Evolutionary conservation across 2,888 invertebrate species (phyloP).

Genomic region (Cantharis rustica): DNA sequence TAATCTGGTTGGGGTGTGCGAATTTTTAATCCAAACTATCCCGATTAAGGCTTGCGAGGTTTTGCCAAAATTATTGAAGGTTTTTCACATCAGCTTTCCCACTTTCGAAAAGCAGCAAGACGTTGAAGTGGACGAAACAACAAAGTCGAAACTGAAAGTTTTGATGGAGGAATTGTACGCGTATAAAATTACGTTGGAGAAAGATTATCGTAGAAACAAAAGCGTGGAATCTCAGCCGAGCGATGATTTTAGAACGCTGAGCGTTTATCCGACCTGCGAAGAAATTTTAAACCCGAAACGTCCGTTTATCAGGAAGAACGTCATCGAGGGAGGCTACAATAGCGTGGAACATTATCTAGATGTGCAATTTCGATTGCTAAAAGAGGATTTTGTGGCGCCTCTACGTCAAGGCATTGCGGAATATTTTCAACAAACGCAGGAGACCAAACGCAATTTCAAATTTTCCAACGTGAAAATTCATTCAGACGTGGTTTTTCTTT

Average conservation of each 20-base stretch:
- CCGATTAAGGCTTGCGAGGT: conserved; percentile 46
- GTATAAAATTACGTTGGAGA: too few species aligned
- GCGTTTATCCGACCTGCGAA: conserved; percentile 53
- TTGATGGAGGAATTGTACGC: conserved; percentile 42
- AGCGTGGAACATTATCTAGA: conserved; percentile 75
- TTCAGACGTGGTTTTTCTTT: not conserved
- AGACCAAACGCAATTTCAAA: not conserved
- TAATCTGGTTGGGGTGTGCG: conserved; percentile 39
- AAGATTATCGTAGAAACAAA: too few species aligned
- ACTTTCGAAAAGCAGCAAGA: conserved; percentile 34
- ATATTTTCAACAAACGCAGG: not conserved
- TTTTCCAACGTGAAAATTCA: not conserved
- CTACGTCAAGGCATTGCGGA: conserved; percentile 66
- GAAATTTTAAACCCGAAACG: conserved; percentile 17
- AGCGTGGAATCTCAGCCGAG: too few species aligned
- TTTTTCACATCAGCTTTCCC: conserved; percentile 35
- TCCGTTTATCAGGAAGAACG: conserved; percentile 62
- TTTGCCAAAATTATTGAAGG: conserved; percentile 41
- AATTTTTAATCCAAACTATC: conserved; percentile 50
- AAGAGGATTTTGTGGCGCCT: conserved; percentile 80
- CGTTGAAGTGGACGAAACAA: conserved; percentile 30
- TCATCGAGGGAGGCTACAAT: conserved; percentile 65
- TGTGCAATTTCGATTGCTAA: conserved; percentile 74
- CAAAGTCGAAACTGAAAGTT: conserved; percentile 53
- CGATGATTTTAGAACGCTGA: conserved; percentile 58